These are phyloP conservation scores for Drosophila nasuta DNA, from an alignment of 1,140 invertebrate genomes.

Conservation along the genomic window DNA sequence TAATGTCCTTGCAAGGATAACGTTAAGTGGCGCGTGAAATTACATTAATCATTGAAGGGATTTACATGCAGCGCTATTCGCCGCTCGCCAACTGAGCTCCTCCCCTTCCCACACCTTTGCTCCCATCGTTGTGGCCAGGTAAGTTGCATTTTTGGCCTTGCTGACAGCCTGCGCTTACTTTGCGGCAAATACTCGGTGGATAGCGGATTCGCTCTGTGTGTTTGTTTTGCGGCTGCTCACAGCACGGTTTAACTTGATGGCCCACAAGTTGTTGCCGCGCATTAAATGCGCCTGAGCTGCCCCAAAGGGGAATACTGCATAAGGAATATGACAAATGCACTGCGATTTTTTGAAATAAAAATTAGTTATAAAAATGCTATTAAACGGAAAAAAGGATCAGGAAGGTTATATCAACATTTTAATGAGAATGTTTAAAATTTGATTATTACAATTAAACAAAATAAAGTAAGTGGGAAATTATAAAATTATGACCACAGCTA, in stretches of 20 bases:
- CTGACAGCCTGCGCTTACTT: constrained; percentile 20
- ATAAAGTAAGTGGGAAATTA: no score
- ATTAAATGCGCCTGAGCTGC: not conserved
- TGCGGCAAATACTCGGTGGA: constrained; percentile 11
- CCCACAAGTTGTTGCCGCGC: constrained; percentile 10
- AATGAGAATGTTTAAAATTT: no score
- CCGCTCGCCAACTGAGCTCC: not conserved
- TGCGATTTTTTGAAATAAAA: not conserved
- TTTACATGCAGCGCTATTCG: constrained; percentile 69
- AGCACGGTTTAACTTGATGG: constrained; percentile 10
- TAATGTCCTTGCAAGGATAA: constrained; percentile 84
- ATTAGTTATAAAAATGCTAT: not conserved
- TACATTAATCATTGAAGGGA: constrained; percentile 84
- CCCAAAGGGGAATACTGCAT: not conserved
- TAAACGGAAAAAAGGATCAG: not conserved
- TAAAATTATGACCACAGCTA: no score
- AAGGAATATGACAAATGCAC: not conserved
- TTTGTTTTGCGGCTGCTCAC: constrained; percentile 15
- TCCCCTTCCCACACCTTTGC: not conserved
- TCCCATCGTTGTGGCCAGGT: not conserved
- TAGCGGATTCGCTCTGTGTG: constrained; percentile 9
- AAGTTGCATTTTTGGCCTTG: constrained; percentile 43
- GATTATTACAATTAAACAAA: no score
- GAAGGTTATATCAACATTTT: no score
- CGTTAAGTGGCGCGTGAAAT: constrained; percentile 84